phyloP scores from a whole-genome alignment of 2,113 vertebrate genomes.

The Scolopax mira region DNA sequence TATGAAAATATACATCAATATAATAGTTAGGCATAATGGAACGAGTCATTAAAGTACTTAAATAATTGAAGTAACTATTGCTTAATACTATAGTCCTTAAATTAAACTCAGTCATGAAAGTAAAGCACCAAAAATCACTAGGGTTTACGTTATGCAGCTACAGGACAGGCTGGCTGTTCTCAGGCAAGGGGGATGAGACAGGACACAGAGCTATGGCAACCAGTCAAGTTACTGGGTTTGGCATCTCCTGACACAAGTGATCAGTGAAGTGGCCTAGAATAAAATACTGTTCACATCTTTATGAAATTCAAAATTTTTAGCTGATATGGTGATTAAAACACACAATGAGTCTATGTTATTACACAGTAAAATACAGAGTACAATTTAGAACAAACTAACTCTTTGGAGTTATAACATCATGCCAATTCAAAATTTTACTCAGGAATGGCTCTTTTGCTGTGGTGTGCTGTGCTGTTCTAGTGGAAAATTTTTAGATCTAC shows the following conservation, averaged over 20 bases:
- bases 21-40: neutral
- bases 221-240: neutral
- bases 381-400: neutral
- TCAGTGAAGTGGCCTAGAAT: neutral
- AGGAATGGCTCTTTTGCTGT: neutral
- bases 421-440: neutral
- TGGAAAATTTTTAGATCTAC: neutral
- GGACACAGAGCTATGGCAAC: neutral
- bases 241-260: neutral
- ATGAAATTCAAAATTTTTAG: neutral
- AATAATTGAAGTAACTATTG: neutral
- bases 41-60: neutral
- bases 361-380: neutral
- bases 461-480: neutral
- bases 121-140: neutral
- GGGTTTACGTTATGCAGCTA: neutral
- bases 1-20: neutral
- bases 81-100: neutral
- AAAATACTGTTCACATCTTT: neutral
- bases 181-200: no score
- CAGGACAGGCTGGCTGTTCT: neutral
- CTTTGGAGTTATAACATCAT: neutral
- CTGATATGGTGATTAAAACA: neutral
- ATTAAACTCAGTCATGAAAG: neutral
- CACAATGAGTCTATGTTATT: neutral